phyloP scores from a whole-genome alignment of 2,113 vertebrate genomes.

The Chlamydotis undulata region DNA sequence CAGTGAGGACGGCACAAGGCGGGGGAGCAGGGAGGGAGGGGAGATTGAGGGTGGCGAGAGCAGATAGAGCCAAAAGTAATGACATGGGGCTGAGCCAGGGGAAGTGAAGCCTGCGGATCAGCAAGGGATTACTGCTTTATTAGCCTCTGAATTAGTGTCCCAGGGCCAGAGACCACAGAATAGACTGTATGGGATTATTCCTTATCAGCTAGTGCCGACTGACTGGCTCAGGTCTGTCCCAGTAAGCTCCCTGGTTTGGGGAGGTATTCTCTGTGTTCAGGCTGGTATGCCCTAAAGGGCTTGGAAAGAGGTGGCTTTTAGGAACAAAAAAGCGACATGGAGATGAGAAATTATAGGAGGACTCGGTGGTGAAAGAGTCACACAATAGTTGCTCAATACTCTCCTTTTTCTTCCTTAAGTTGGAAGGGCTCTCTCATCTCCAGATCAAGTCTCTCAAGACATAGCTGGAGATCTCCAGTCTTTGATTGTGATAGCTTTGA shows the following conservation, averaged over 20 bases:
- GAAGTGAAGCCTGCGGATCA: background rate
- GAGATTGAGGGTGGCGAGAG: background rate
- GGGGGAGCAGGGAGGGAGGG: background rate
- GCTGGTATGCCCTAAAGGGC: background rate
- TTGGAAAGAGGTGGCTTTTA: background rate
- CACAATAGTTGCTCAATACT: background rate
- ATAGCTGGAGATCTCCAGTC: slow-evolving; percentile 8
- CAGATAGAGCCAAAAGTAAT: background rate
- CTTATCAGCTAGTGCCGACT: background rate
- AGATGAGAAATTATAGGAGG: background rate
- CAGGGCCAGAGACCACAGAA: background rate
- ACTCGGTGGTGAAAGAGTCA: background rate
- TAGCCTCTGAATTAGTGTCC: slow-evolving; percentile 48
- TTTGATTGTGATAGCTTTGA: slow-evolving; percentile 20
- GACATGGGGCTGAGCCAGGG: background rate
- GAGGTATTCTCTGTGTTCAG: background rate
- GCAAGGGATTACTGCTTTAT: slow-evolving; percentile 44
- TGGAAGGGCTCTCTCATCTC: slow-evolving; percentile 27
- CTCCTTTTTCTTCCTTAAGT: slow-evolving; percentile 25
- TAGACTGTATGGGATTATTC: background rate
- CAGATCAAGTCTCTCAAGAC: background rate
- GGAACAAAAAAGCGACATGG: background rate
- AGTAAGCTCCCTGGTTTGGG: background rate
- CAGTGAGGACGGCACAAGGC: fast-evolving
- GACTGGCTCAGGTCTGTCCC: background rate